Evolutionary conservation across 2,113 vertebrate genomes (phyloP).

Genomic region (Gyps fulvus): DNA sequence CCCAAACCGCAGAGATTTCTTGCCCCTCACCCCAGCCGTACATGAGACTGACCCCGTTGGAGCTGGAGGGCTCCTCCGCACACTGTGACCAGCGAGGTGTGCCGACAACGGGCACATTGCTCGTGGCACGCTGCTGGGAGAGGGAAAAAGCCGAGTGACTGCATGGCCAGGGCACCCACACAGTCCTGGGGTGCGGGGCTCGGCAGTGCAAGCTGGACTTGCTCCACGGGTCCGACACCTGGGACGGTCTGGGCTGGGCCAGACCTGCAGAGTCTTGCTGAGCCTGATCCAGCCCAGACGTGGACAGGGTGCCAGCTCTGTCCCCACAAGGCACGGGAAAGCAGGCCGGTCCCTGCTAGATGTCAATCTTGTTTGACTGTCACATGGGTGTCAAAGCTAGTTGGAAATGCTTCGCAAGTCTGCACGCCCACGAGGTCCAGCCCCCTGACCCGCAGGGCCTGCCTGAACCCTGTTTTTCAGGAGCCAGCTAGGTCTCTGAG

Average conservation of each 20-base stretch:
- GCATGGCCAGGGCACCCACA: not conserved
- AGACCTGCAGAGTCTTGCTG: not conserved
- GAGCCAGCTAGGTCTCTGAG: not conserved
- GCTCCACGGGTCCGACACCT: not conserved
- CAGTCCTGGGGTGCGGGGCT: rapidly evolving
- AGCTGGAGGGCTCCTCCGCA: not conserved
- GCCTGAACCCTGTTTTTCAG: not conserved
- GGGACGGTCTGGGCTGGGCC: not conserved
- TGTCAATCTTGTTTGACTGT: not conserved
- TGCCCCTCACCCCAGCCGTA: not conserved
- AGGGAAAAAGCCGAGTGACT: not conserved
- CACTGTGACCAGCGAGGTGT: not conserved
- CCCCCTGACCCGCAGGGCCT: rapidly evolving
- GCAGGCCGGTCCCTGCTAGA: not conserved
- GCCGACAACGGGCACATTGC: not conserved
- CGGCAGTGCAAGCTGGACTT: not conserved
- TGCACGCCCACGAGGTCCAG: rapidly evolving
- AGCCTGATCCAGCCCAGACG: not conserved
- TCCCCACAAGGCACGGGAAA: not conserved
- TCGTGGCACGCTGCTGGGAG: not conserved
- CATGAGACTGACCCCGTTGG: not conserved
- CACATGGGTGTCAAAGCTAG: not conserved
- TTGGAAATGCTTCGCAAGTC: rapidly evolving
- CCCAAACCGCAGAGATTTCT: not conserved
- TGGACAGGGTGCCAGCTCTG: not conserved